Evolutionary conservation across 2,888 invertebrate genomes (phyloP), one percentile per base, ranked within the genome.

Genomic region (Rhingia rostrata): DNA sequence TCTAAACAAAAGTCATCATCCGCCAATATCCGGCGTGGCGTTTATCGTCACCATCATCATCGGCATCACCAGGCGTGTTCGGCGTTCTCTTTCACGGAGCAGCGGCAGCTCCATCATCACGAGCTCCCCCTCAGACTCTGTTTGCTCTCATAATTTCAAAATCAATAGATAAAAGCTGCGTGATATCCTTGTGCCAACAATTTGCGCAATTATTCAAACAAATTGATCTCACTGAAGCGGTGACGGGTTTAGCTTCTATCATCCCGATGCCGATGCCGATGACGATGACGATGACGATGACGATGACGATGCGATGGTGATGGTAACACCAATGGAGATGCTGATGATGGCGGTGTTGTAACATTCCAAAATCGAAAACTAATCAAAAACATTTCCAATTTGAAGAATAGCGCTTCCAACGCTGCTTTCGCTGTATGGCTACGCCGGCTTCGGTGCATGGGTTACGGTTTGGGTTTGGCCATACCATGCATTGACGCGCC

Each of bases 121-220:
- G 51, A 43, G 53, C 67, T 73, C 53, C 67, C 39, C 51, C 63
- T 22, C 12, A n/a, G 39, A 77, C 58, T 87, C 88, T 88, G 86
- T 91, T 90, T 90, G 88, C 88, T 89, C 88, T 90, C 89, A 91
- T 90, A 90, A 91, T 90, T 90, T 90, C 90, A 90, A 91, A 90
- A 90, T 90, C 90, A 90, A 91, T 91, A 90, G 90, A 90, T 90
- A 90, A 90, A 89, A 84, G 74, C 84, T 74, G 63, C 70, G 80
- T 66, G 84, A 84, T 80, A 84, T 84, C 84, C 84, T 75, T 84
- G 84, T 84, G 84, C 80, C 70, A 84, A 84, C 84, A 84, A 84
- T 84, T 84, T 84, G 84, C 84, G 84, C 84, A 84, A 84, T 84
- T 84, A 84, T 84, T 84, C 84, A 84, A 84, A 84, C 80, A 84